These are phyloP conservation scores for Cotesia vestalis DNA, from an alignment of 1,140 invertebrate species.

Conservation along the genomic window DNA sequence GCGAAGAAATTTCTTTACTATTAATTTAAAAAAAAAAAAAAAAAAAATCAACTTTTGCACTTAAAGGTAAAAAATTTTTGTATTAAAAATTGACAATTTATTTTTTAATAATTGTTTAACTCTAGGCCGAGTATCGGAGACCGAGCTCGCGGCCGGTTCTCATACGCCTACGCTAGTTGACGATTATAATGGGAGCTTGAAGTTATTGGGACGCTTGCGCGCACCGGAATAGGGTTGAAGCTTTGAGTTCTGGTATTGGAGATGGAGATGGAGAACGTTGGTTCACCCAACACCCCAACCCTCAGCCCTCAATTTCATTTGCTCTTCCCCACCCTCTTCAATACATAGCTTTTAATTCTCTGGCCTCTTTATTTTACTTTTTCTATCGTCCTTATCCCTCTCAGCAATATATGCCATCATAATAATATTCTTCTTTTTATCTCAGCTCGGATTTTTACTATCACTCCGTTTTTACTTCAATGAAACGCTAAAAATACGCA, in stretches of 20 bases:
- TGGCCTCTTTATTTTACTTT: background rate
- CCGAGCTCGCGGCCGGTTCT: slow-evolving; percentile 47
- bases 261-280: slow-evolving; percentile 31
- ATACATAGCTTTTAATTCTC: background rate
- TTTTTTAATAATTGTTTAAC: slow-evolving; percentile 14
- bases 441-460: slow-evolving; percentile 9
- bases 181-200: slow-evolving; percentile 50
- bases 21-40: too few relatives aligned
- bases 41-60: too few relatives aligned
- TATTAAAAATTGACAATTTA: too few relatives aligned
- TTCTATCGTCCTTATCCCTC: background rate
- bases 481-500: background rate
- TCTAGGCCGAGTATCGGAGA: slow-evolving; percentile 33
- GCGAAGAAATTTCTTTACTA: too few relatives aligned
- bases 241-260: background rate
- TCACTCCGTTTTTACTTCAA: background rate
- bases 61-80: too few relatives aligned
- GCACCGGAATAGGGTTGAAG: slow-evolving; percentile 31
- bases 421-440: too few relatives aligned
- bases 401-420: too few relatives aligned
- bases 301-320: background rate
- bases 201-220: slow-evolving; percentile 50
- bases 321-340: slow-evolving; percentile 2
- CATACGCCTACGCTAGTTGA: slow-evolving; percentile 50
- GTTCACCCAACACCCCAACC: slow-evolving; percentile 26